Evolutionary conservation across 2,113 vertebrate genomes (phyloP), one percentile per base, ranked within the genome.

Genomic region (Sander vitreus): DNA sequence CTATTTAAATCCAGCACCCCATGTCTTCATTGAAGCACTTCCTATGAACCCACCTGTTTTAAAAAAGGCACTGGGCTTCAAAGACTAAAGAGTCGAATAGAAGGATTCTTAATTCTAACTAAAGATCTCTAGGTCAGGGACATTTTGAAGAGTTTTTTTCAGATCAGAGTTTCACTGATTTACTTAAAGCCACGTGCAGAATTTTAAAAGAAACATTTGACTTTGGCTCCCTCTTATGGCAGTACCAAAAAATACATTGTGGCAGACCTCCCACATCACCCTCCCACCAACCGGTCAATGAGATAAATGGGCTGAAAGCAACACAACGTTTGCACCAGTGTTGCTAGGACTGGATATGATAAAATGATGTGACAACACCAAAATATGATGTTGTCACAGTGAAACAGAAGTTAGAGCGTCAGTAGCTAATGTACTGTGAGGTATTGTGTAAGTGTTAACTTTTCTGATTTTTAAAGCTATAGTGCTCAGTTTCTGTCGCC

Each of bases 1-100:
- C 83, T 88, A 87, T 55, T 92, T 92, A 86, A 90, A 83, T 87
- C 83, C 66, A 85, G 51, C 27, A 80, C 74, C 69, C 70, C 68
- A 76, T 86, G 73, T 88, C 81, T 73, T 92, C 36, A 59, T 72
- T 77, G 43, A 62, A 87, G 43, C 39, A 60, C 58, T 54, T 73
- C 7, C 18, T 72, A 11, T 64, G 0, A 73, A 27, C 25, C 43
- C 76, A 64, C 30, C 63, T 72, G 43, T 53, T 81, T 78, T 43
- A 21, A 21, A 73, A 43, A 39, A 58, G 10, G 57, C 6, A 58
- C 12, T 3, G 8, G 7, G 6, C 11, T 66, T 33, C 9, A 78
- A 63, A 33, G 9, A 0, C 0, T 5, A 25, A 36, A 33, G 0
- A 0, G 33, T 57, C n/a, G 1, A 33, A 36, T 33, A 5, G 4